Evolutionary conservation across 2,888 invertebrate genomes (phyloP), one percentile per base, ranked within the genome.

Genomic region (Toxonevra muliebris): DNA sequence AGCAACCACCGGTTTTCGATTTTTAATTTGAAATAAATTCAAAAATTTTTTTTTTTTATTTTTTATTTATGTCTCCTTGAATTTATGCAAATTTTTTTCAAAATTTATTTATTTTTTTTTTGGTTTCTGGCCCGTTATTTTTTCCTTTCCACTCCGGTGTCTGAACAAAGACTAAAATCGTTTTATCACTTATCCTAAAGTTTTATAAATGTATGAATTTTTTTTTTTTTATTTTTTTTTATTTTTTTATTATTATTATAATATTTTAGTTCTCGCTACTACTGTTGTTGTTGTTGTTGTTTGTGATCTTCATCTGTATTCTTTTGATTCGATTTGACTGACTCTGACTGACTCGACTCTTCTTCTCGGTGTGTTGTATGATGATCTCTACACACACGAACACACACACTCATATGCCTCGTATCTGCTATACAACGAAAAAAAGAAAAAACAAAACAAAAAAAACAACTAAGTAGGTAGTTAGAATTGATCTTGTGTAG

Each of bases 141-240:
- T 48, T 48, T 13, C 48, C 15, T 48, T 41, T 61, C 70, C 75
- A 76, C 77, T 75, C 73, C 75, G 81, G 78, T 77, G 82, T 80
- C 81, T 78, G 81, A 78, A 77, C 75, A 76, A 78, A 80, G 82
- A 84, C 84, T 83, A 79, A 82, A 77, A 76, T 77, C 76, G 75
- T 78, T 78, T 81, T 78, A 81, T 81, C 80, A 79, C 77, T 76
- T 73, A 74, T 74, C 74, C 74, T 74, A 77, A 81, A 80, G 80
- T 80, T 79, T 79, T 81, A 75, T 76, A 75, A 70, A 72, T 30
- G 30, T 30, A 67, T 65, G 65, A 70, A 66, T 66, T 66, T 45
- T n/a, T n/a, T n/a, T n/a, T n/a, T n/a, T n/a, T n/a, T n/a, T n/a
- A n/a, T n/a, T n/a, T n/a, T n/a, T n/a, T n/a, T n/a, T n/a, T n/a